A percentile compares a stretch with the other conserved stretches of the same genome.
phyloP scores from a whole-genome alignment of 64 coral and sea anemone genomes.

The Exaiptasia diaphana region DNA sequence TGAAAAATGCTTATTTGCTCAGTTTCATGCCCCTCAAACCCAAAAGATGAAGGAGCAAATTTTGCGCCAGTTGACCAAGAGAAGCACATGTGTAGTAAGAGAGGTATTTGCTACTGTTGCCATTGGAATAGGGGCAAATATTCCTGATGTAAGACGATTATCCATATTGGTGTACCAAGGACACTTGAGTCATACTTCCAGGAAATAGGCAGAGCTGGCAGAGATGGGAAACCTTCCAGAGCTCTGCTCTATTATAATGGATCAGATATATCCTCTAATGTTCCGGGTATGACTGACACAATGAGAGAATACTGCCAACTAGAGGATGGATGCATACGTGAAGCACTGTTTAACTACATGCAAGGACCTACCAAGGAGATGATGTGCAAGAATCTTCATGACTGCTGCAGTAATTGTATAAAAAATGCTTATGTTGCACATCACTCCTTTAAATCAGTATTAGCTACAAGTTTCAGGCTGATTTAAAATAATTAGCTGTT shows the following conservation, averaged over 20 bases:
- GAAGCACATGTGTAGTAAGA: constrained; percentile 8
- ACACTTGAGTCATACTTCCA: constrained; percentile 35
- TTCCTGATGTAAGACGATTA: constrained; percentile 28
- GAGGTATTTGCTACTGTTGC: constrained; percentile 64
- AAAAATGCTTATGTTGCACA: too few relatives aligned
- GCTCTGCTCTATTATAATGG: constrained; percentile 27
- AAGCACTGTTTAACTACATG: not conserved
- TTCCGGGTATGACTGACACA: constrained; percentile 8
- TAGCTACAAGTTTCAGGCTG: too few relatives aligned
- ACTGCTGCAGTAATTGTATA: not conserved
- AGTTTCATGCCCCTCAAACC: constrained; percentile 59
- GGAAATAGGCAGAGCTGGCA: constrained; percentile 11
- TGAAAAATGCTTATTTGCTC: constrained; percentile 54
- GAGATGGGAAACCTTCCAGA: not conserved
- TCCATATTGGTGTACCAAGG: constrained; percentile 18
- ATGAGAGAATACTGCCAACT: constrained; percentile 6
- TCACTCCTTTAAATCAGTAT: too few relatives aligned
- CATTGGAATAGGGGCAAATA: constrained; percentile 49
- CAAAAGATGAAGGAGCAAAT: constrained; percentile 59
- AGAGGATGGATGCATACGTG: not conserved
- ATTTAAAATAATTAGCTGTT: too few relatives aligned
- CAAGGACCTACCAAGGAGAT: not conserved
- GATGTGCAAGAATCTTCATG: not conserved
- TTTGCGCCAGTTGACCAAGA: constrained; percentile 22
- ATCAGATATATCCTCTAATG: constrained; percentile 1